Conservation (phyloP, 2,888 invertebrate species). For the Beris chalybata region DNA sequence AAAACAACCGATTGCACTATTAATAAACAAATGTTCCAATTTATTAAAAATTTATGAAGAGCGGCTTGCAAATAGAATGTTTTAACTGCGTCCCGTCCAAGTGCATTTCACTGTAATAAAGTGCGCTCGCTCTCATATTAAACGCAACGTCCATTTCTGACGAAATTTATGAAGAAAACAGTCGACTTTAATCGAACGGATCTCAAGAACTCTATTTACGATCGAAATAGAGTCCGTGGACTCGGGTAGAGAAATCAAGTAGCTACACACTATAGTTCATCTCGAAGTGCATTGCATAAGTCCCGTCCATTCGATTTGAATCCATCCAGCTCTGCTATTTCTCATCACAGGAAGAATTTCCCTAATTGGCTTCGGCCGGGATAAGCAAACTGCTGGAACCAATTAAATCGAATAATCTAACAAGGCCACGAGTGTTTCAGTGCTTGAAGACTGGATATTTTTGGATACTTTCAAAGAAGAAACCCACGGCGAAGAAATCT, state of each 20-base stretch:
- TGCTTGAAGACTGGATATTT: conserved; percentile 25
- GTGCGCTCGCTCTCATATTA: background rate
- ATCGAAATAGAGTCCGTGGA: background rate
- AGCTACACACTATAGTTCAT: too few species aligned
- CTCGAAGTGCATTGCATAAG: too few species aligned
- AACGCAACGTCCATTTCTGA: conserved; percentile 8
- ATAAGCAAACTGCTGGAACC: conserved; percentile 15
- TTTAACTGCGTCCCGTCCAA: conserved; percentile 8
- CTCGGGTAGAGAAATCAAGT: background rate
- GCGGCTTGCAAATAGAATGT: too few species aligned
- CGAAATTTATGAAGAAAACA: conserved; percentile 12
- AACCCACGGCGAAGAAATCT: too few species aligned
- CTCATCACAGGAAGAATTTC: conserved; percentile 13
- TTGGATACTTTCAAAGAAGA: conserved; percentile 4
- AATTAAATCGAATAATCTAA: conserved; percentile 24
- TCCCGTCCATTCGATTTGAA: too few species aligned
- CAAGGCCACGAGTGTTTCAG: conserved; percentile 27
- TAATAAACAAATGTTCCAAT: too few species aligned
- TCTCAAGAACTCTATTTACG: conserved; percentile 18
- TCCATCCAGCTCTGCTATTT: too few species aligned
- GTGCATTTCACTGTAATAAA: conserved; percentile 17
- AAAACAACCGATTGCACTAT: too few species aligned
- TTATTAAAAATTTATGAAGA: too few species aligned
- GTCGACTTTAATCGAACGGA: conserved; percentile 16
- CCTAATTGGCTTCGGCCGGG: conserved; percentile 18